These are phyloP conservation scores for Sebastes fasciatus DNA, from an alignment of 2,113 vertebrate species.

Conservation along the genomic window DNA sequence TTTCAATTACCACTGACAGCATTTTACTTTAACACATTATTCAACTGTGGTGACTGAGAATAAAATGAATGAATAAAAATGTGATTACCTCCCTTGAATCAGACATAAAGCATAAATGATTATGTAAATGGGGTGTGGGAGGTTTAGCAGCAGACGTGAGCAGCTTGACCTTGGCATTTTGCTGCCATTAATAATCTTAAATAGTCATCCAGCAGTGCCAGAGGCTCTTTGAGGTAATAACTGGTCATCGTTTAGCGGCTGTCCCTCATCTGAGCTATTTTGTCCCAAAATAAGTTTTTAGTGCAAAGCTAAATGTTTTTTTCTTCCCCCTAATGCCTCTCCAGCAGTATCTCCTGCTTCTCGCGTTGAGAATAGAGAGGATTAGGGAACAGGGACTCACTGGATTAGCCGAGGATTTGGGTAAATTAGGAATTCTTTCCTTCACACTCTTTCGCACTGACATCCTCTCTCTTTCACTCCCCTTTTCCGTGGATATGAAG, in stretches of 20 bases:
- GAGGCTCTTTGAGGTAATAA: conserved; percentile 47
- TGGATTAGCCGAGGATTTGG: conserved; percentile 75
- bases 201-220: conserved; percentile 36
- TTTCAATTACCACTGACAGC: conserved; percentile 21
- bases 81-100: conserved; percentile 1
- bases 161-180: conserved; percentile 61
- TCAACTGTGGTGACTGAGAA: conserved; percentile 16
- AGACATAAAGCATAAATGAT: conserved; percentile 30
- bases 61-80: conserved; percentile 6
- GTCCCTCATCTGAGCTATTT: conserved; percentile 26
- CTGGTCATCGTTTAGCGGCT: conserved; percentile 5
- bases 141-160: conserved; percentile 29
- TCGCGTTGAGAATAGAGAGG: conserved; percentile 44
- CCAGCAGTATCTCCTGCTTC: conserved; percentile 27
- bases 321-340: conserved; percentile 30
- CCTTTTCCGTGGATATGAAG: conserved; percentile 50
- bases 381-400: conserved; percentile 66
- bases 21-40: conserved; percentile 16
- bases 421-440: conserved; percentile 73
- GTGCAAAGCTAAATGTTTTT: conserved; percentile 34
- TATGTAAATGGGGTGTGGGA: conserved; percentile 46
- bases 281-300: conserved; percentile 29
- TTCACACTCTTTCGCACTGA: conserved; percentile 46
- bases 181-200: conserved; percentile 51
- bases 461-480: conserved; percentile 50